Conservation (phyloP, 1,140 invertebrate genomes). For the Centruroides vittatus region DNA sequence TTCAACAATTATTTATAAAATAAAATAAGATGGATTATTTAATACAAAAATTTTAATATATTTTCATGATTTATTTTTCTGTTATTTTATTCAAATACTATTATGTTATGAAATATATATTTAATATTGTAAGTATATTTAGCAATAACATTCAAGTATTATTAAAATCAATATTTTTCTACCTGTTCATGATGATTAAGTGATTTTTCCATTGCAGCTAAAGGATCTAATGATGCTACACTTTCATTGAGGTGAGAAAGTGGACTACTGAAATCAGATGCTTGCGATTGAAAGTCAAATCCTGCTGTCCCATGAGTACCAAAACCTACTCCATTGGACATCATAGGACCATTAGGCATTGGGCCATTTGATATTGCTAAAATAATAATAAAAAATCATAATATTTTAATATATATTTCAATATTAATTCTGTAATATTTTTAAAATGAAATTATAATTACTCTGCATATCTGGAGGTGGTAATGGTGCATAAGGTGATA, state of each 20-base stretch:
- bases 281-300: constrained; percentile 19
- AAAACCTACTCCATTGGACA: constrained; percentile 5
- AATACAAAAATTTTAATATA: no score
- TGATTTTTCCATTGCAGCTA: constrained; percentile 82
- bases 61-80: no score
- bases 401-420: no score
- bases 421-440: no score
- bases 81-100: no score
- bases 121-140: no score
- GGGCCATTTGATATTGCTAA: constrained; percentile 14
- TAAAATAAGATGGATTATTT: not conserved
- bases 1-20: not conserved
- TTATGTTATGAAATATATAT: no score
- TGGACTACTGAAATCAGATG: constrained; percentile 34
- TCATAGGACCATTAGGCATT: constrained; percentile 10
- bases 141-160: not conserved
- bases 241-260: constrained; percentile 61
- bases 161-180: not conserved
- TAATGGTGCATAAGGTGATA: constrained; percentile 56
- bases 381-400: no score
- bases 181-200: constrained; percentile 38
- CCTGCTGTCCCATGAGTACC: not conserved
- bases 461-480: constrained; percentile 81
- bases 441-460: constrained; percentile 21
- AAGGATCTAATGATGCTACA: constrained; percentile 67